phyloP scores from a whole-genome alignment of 2,113 vertebrate genomes.

The Ammodytes marinus region DNA sequence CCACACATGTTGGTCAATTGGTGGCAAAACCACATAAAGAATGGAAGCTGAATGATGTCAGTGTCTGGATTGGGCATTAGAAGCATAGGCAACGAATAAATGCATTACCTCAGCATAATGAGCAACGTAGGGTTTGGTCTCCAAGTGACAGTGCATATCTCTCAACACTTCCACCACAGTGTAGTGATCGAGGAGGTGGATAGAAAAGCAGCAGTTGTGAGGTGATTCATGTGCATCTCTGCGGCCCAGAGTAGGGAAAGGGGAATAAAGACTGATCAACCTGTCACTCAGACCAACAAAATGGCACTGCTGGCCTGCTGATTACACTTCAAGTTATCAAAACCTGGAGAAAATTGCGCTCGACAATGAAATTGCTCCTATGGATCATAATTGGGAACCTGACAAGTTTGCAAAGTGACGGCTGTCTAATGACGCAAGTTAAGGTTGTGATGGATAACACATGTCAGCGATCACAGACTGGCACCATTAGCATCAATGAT shows the following conservation, averaged over 20 bases:
- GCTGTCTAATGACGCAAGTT: conserved; percentile 73
- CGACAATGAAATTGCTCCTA: conserved; percentile 73
- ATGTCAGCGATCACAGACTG: conserved; percentile 66
- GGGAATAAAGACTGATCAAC: conserved; percentile 44
- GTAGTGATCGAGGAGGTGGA: conserved; percentile 50
- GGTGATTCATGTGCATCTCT: conserved; percentile 34
- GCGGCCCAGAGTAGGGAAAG: conserved; percentile 39
- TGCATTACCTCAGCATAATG: conserved; percentile 76
- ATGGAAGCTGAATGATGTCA: conserved; percentile 71
- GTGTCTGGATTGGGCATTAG: conserved; percentile 68
- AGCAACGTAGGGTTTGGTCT: conserved; percentile 55
- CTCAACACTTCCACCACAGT: conserved; percentile 60
- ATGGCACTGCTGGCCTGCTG: conserved; percentile 54
- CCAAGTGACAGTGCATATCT: conserved; percentile 60
- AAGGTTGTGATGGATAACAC: conserved; percentile 79
- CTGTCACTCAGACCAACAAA: conserved; percentile 45
- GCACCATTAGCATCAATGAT: conserved; percentile 45
- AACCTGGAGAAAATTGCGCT: conserved; percentile 69
- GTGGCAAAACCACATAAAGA: conserved; percentile 68
- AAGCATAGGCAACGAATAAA: conserved; percentile 73
- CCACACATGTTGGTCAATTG: conserved; percentile 57
- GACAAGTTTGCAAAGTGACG: conserved; percentile 69
- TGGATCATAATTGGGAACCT: conserved; percentile 69
- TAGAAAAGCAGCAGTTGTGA: conserved; percentile 33
- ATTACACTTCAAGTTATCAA: conserved; percentile 65